These are phyloP conservation scores for Limanda limanda DNA, from an alignment of 2,113 vertebrate genomes.

Conservation along the genomic window DNA sequence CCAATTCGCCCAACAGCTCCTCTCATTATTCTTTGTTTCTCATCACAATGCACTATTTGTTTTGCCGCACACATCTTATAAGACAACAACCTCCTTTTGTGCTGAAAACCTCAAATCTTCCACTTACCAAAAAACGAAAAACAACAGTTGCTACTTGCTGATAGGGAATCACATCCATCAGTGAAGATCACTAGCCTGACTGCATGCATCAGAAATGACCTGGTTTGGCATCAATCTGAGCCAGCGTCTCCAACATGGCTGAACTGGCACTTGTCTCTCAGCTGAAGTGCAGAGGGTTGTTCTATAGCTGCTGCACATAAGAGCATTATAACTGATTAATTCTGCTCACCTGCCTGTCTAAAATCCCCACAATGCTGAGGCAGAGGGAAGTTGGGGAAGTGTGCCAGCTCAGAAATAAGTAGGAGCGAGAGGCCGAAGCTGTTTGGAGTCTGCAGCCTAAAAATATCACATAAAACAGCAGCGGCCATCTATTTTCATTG, in stretches of 20 bases:
- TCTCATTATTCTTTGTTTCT: constrained; percentile 37
- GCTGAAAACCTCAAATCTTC: constrained; percentile 13
- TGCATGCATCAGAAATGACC: constrained; percentile 33
- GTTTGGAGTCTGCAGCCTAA: too few relatives aligned
- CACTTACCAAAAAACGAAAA: constrained; percentile 7
- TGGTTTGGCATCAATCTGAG: constrained; percentile 25
- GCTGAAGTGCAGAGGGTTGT: constrained; percentile 41
- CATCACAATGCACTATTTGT: constrained; percentile 54
- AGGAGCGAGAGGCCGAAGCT: background rate
- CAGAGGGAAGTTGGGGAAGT: constrained; percentile 39
- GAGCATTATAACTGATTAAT: constrained; percentile 76
- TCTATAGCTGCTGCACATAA: constrained; percentile 59
- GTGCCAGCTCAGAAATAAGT: constrained; percentile 51
- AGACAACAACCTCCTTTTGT: constrained; percentile 1
- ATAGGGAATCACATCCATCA: constrained; percentile 63
- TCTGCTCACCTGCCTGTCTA: constrained; percentile 55
- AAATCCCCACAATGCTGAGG: constrained; percentile 76
- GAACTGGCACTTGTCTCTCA: constrained; percentile 53
- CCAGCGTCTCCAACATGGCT: constrained; percentile 29
- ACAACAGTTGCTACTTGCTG: constrained; percentile 57
- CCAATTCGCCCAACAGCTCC: constrained; percentile 37
- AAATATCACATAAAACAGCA: background rate
- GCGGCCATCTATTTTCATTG: background rate
- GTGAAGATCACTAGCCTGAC: constrained; percentile 22
- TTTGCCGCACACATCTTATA: constrained; percentile 2